Base-by-base conservation (phyloP, 2,888 invertebrate genomes). In the Stenchaetothrips biformis region DNA sequence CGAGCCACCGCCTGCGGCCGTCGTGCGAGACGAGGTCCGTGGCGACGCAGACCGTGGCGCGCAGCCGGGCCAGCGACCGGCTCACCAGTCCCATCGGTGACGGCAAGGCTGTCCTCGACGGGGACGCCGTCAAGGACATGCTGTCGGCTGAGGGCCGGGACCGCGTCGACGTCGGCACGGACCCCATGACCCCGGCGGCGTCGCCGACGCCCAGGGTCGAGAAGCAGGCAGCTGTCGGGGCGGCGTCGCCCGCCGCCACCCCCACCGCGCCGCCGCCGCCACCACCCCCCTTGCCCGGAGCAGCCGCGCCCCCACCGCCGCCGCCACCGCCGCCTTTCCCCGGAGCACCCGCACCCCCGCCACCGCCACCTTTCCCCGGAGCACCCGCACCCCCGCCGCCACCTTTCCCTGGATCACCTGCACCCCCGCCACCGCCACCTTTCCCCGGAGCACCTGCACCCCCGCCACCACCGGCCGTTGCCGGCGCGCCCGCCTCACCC, bases 251-350 rank as follows among this genome's bases (percentile, higher is more conserved):
- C 84, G 79, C 83, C 84, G 16, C 84, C 85, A 81, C 85, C 85
- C 79, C 86, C 85, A 80, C 85, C 86, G 81, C 82, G 77, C 81
- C 81, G n/a, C 84, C 84, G 27, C 84, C 84, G 21, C 85, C 85
- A 0, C 84, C 83, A 18, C 82, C 83, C 6, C 82, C 81, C n/a
- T 82, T 82, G 79, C 80, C 81, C 21, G 80, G 83, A 78, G 81
- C 82, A 6, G 82, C 83, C 27, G 78, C 82, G 4, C 83, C 84
- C 48, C 84, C 85, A 11, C 84, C 85, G 49, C 86, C 85, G n/a
- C 85, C 85, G 16, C 85, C 85, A 16, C 85, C 37, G 37, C 80
- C 81, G 21, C 82, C 81, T 48, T 77, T 80, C 27, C 81, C 83
- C 27, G 81, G 82, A 11, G 77, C 82, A 0, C 82, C 83, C 27